Conservation (phyloP, 2,113 vertebrate species). For the Crotalus helleri region DNA sequence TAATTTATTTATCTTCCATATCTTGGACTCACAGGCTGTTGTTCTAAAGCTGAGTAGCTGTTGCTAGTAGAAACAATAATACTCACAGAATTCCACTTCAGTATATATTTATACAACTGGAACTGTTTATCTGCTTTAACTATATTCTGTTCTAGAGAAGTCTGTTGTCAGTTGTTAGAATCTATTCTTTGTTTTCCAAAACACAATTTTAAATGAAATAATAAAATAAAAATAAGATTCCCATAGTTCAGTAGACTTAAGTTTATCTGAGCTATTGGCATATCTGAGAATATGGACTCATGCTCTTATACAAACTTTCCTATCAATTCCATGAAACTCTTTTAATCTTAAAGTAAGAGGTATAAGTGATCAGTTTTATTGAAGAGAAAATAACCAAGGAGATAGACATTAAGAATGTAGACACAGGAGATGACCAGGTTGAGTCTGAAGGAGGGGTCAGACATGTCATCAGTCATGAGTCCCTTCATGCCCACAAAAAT, state of each 20-base stretch:
- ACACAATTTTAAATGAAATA: background rate
- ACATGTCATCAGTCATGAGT: background rate
- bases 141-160: background rate
- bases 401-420: background rate
- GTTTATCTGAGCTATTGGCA: background rate
- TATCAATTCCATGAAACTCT: background rate
- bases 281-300: background rate
- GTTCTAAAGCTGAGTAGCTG: background rate
- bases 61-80: background rate
- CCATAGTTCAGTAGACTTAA: background rate
- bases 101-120: background rate
- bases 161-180: background rate
- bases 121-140: background rate
- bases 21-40: background rate
- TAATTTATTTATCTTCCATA: background rate
- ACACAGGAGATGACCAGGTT: background rate
- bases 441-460: background rate
- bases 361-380: background rate
- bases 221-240: background rate
- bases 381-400: background rate
- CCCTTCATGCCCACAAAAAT: background rate
- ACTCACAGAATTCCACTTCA: background rate
- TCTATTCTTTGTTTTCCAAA: background rate
- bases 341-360: background rate
- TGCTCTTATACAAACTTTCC: background rate